Evolutionary conservation across 2,797 vertebrate species (phyloP).

Genomic region (Tangara arthus): DNA sequence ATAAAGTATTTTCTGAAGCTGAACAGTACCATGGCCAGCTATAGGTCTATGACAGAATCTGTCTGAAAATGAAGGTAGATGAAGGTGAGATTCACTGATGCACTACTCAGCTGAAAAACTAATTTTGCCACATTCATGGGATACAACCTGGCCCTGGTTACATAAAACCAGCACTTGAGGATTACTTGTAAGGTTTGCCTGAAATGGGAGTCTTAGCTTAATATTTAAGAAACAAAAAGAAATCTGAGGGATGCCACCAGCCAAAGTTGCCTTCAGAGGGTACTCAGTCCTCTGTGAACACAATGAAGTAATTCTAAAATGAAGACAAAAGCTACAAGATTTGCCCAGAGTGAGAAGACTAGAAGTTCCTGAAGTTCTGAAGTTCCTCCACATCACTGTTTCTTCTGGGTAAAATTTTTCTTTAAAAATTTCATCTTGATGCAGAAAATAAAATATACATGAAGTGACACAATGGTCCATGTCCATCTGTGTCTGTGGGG

Average conservation of each 20-base stretch:
- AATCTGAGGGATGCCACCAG: background rate
- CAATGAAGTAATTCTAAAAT: background rate
- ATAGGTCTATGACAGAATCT: background rate
- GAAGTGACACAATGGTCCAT: background rate
- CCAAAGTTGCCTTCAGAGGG: background rate
- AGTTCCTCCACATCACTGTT: background rate
- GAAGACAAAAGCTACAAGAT: background rate
- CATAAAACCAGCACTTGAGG: background rate
- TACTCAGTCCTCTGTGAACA: no score
- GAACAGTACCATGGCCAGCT: background rate
- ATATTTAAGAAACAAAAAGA: background rate
- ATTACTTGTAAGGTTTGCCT: background rate
- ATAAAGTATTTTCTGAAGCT: background rate
- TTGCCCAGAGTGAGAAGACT: background rate
- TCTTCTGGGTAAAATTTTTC: background rate
- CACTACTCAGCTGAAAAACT: background rate
- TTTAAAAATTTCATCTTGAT: background rate
- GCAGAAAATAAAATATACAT: background rate
- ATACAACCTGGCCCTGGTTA: background rate
- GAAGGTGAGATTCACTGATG: background rate
- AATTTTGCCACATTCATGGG: background rate
- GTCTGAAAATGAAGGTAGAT: background rate
- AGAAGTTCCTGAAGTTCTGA: background rate
- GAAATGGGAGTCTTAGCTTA: background rate
- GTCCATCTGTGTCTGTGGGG: background rate